A percentile compares a stretch with the other conserved stretches of the same genome.
These are phyloP conservation scores for Oryctes rhinoceros DNA, from an alignment of 1,140 invertebrate genomes.

Conservation along the genomic window DNA sequence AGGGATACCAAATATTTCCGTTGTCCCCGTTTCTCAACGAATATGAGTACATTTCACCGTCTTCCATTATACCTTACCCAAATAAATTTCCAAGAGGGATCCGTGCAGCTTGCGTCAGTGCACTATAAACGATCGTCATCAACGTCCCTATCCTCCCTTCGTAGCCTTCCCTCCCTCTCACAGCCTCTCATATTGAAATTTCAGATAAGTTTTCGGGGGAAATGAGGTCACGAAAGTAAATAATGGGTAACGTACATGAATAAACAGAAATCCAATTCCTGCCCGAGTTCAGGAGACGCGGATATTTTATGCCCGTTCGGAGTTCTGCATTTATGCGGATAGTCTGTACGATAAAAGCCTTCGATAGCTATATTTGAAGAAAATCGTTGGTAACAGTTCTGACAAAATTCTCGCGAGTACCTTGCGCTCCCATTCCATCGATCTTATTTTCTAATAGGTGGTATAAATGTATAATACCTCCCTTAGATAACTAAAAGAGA, in stretches of 20 bases:
- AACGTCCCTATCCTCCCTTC: neutral
- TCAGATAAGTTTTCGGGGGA: constrained; percentile 23
- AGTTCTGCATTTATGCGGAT: constrained; percentile 1
- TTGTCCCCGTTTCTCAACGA: constrained; percentile 8
- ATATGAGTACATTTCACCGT: neutral
- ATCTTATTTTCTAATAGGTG: no score
- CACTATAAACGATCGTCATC: neutral
- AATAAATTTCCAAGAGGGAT: constrained; percentile 17
- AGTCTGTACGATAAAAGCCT: neutral
- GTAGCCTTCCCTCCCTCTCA: neutral
- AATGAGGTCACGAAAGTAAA: constrained; percentile 34
- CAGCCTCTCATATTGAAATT: constrained; percentile 6
- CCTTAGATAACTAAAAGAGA: no score
- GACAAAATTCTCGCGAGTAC: neutral
- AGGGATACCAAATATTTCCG: neutral
- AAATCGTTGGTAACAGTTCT: neutral
- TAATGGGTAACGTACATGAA: constrained; percentile 25
- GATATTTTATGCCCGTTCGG: constrained; percentile 11
- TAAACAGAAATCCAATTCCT: constrained; percentile 29
- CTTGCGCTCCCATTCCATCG: no score
- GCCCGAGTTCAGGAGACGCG: neutral
- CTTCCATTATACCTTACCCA: constrained; percentile 3
- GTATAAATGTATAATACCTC: no score
- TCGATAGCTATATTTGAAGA: neutral
- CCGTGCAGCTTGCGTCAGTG: constrained; percentile 22